These are phyloP conservation scores for Lithobates sylvaticus DNA, from an alignment of 2,797 vertebrate genomes.

Conservation along the genomic window DNA sequence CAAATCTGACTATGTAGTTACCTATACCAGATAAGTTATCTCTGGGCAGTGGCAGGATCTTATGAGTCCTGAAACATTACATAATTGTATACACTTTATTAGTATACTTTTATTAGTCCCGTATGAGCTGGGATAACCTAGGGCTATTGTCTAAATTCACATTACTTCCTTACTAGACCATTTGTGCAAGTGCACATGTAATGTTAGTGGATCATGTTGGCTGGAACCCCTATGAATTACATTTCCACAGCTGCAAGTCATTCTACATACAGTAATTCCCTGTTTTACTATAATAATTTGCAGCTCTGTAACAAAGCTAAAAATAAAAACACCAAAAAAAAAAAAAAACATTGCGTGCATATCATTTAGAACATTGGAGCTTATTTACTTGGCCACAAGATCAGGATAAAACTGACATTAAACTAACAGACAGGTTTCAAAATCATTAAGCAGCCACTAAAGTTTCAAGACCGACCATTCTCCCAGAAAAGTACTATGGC, in stretches of 20 bases:
- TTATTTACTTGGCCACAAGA: slow-evolving; percentile 49
- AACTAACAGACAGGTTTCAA: slow-evolving; percentile 42
- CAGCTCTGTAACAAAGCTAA: slow-evolving; percentile 33
- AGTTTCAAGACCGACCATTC: slow-evolving; percentile 26
- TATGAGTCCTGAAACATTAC: slow-evolving; percentile 29
- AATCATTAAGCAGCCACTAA: slow-evolving; percentile 41
- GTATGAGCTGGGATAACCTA: slow-evolving; percentile 8
- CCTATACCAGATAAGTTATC: slow-evolving; percentile 23
- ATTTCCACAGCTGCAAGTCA: slow-evolving; percentile 40
- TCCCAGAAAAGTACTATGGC: slow-evolving; percentile 34
- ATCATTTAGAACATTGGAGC: slow-evolving; percentile 42
- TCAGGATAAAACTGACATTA: slow-evolving; percentile 43
- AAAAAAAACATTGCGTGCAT: slow-evolving; percentile 37
- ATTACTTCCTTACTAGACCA: slow-evolving; percentile 23
- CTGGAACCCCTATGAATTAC: slow-evolving; percentile 29
- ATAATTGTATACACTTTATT: slow-evolving; percentile 21
- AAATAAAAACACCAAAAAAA: slow-evolving; percentile 46
- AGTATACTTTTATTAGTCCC: slow-evolving; percentile 19
- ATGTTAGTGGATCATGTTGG: slow-evolving; percentile 24
- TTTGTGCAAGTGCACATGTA: slow-evolving; percentile 39
- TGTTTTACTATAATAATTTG: slow-evolving; percentile 39
- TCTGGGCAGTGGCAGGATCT: slow-evolving; percentile 19
- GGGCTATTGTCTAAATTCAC: slow-evolving; percentile 35
- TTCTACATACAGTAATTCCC: slow-evolving; percentile 35
- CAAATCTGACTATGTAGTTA: slow-evolving; percentile 29